Conservation (phyloP, 1,140 invertebrate species). For the Acromyrmex charruanus region DNA sequence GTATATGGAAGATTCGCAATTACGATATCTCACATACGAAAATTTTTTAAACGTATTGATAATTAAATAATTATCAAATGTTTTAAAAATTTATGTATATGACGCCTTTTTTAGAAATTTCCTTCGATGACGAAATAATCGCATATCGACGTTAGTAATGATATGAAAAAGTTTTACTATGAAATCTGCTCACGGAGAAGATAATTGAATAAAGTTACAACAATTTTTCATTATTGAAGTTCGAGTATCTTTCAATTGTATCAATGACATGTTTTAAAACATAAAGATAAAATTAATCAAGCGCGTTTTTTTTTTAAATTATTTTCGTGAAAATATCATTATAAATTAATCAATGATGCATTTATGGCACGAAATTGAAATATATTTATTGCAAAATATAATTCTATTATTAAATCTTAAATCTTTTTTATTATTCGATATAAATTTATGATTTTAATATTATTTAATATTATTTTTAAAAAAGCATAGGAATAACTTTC, state of each 20-base stretch:
- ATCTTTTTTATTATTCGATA: neutral
- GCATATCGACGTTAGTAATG: neutral
- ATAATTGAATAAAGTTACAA: neutral
- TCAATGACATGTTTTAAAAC: neutral
- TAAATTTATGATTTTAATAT: neutral
- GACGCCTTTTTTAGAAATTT: neutral
- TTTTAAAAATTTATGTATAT: neutral
- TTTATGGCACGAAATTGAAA: neutral
- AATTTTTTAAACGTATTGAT: conserved; percentile 8
- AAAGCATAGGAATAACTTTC: neutral
- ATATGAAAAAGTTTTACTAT: conserved; percentile 22
- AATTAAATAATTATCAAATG: neutral
- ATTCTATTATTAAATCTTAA: neutral
- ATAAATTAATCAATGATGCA: neutral
- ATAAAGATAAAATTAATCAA: neutral
- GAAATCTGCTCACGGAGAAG: conserved; percentile 9
- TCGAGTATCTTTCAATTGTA: neutral
- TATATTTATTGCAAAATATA: neutral
- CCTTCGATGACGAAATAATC: neutral
- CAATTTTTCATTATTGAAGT: conserved; percentile 16
- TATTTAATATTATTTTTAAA: neutral
- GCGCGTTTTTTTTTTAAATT: neutral
- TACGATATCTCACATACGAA: neutral
- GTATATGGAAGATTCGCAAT: neutral
- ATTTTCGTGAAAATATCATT: neutral